These are phyloP conservation scores for Baryphthengus martii DNA, from an alignment of 2,113 vertebrate species.

Conservation along the genomic window DNA sequence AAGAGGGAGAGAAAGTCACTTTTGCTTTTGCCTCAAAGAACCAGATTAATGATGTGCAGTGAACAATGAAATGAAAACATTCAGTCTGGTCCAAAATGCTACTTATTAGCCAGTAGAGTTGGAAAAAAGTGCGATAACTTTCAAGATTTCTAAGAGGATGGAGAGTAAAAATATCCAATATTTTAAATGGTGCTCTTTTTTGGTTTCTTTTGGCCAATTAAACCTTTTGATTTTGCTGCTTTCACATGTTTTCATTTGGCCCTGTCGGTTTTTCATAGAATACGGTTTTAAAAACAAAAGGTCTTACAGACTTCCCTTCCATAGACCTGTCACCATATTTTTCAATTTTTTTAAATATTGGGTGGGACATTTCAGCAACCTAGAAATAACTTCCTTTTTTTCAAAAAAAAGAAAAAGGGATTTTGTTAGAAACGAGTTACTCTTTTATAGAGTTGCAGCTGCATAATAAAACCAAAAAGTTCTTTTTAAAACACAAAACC, in stretches of 20 bases:
- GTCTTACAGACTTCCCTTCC: neutral
- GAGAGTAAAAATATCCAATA: neutral
- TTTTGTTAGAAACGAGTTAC: neutral
- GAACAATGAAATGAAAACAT: slow-evolving; percentile 22
- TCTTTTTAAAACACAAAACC: neutral
- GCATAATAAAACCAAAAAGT: neutral
- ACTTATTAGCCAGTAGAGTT: neutral
- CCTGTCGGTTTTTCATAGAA: neutral
- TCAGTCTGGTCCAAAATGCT: neutral
- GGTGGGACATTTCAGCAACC: neutral
- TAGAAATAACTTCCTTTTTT: neutral
- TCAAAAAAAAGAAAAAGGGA: neutral
- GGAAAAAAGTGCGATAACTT: neutral
- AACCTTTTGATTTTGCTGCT: neutral
- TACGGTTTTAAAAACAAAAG: neutral
- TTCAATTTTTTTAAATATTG: neutral
- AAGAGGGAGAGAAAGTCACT: neutral
- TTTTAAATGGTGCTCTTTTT: neutral
- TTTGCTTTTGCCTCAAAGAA: slow-evolving; percentile 27
- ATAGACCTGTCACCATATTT: neutral
- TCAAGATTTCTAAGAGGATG: neutral
- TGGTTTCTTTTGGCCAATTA: neutral
- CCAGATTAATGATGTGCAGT: slow-evolving; percentile 39
- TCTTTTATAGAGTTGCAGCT: neutral
- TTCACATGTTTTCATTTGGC: neutral